A percentile compares a stretch with the other conserved stretches of the same genome.
These are phyloP conservation scores for Drosophila ambigua DNA, from an alignment of 1,140 invertebrate genomes.

Conservation along the genomic window DNA sequence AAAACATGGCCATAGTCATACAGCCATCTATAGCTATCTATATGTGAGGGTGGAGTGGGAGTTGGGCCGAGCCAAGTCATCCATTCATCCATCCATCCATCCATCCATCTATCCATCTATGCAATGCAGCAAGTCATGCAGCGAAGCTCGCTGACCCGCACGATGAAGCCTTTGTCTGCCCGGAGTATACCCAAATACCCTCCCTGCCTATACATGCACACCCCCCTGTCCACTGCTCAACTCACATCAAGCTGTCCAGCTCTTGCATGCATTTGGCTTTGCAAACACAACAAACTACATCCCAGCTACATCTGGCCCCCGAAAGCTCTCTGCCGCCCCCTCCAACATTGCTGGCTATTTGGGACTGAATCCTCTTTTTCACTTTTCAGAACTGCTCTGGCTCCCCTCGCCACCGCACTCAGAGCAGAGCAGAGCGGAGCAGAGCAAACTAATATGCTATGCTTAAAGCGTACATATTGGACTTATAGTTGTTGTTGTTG, in stretches of 20 bases:
- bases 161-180: slow-evolving; percentile 72
- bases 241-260: slow-evolving; percentile 44
- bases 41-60: slow-evolving; percentile 11
- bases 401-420: slow-evolving; percentile 29
- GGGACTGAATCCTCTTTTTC: slow-evolving; percentile 74
- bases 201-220: not conserved
- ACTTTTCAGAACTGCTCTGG: slow-evolving; percentile 39
- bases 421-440: not conserved
- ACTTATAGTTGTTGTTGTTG: slow-evolving; percentile 77
- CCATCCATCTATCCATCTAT: slow-evolving; percentile 72
- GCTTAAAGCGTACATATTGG: slow-evolving; percentile 82
- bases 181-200: slow-evolving; percentile 9
- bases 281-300: slow-evolving; percentile 80
- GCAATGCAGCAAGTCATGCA: slow-evolving; percentile 81
- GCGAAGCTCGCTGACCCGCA: slow-evolving; percentile 78
- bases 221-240: not conserved
- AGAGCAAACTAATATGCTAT: slow-evolving; percentile 80
- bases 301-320: slow-evolving; percentile 53
- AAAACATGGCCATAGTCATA: slow-evolving; percentile 59
- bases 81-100: slow-evolving; percentile 42
- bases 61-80: slow-evolving; percentile 41
- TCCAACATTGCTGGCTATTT: slow-evolving; percentile 46
- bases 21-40: slow-evolving; percentile 56
- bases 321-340: slow-evolving; percentile 26
- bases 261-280: slow-evolving; percentile 78